A percentile compares a stretch with the other conserved stretches of the same genome.
These are phyloP conservation scores for Tanytarsus gracilentus DNA, from an alignment of 2,888 invertebrate genomes.

Conservation along the genomic window DNA sequence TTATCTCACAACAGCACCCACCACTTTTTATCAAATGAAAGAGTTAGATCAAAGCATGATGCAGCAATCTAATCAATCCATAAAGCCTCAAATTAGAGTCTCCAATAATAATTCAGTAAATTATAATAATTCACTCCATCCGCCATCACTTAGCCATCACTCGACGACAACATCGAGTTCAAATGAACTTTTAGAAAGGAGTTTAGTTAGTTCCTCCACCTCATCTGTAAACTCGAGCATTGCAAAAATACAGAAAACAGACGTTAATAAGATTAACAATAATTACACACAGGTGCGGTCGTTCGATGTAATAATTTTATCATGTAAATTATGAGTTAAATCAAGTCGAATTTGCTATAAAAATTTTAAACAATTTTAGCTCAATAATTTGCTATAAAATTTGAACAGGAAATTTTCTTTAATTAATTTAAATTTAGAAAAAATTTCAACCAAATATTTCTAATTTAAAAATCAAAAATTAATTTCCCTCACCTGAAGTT, in stretches of 20 bases:
- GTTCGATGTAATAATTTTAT: no score
- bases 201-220: conserved; percentile 24
- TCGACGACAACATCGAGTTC: conserved; percentile 22
- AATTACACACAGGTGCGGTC: no score
- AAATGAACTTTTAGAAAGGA: conserved; percentile 21
- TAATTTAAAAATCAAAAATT: conserved; percentile 28
- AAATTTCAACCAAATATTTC: no score
- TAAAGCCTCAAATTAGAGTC: conserved; percentile 20
- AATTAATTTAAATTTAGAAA: no score
- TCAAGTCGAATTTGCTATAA: no score
- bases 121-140: conserved; percentile 19
- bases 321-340: no score
- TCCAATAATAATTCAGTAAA: conserved; percentile 17
- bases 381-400: no score
- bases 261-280: no score
- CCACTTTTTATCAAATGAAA: conserved; percentile 28
- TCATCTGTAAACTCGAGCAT: conserved; percentile 27
- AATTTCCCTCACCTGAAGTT: no score
- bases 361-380: no score
- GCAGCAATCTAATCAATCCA: conserved; percentile 7
- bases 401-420: no score
- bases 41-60: conserved; percentile 27
- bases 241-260: no score
- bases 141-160: conserved; percentile 11
- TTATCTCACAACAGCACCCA: conserved; percentile 26